These are phyloP conservation scores for Spilarctia lutea DNA, from an alignment of 2,888 invertebrate genomes.

Conservation along the genomic window DNA sequence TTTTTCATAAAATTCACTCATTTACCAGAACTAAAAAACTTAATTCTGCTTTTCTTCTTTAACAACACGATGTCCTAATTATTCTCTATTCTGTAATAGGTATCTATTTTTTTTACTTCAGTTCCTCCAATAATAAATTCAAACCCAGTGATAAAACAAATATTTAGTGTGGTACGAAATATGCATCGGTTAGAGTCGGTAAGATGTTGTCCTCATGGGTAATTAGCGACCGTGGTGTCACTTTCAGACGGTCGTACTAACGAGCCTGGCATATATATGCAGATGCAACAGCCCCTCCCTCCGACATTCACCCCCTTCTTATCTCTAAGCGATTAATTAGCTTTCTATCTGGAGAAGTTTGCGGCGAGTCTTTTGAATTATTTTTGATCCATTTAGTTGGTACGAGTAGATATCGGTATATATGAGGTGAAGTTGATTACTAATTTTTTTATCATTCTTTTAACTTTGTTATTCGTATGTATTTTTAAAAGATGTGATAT, in stretches of 20 bases:
- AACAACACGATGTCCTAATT: no score
- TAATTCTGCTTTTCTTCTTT: no score
- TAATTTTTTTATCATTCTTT: background rate
- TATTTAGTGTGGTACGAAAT: conserved; percentile 49
- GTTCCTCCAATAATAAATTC: background rate
- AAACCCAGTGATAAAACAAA: conserved; percentile 5
- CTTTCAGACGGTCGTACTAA: conserved; percentile 79
- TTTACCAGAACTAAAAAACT: no score
- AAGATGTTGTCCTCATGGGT: conserved; percentile 73
- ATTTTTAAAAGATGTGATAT: no score
- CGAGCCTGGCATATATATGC: conserved; percentile 60
- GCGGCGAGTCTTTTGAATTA: conserved; percentile 15
- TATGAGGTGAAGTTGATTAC: background rate
- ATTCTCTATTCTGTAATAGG: no score
- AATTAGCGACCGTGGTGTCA: conserved; percentile 82
- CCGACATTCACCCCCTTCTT: conserved; percentile 48
- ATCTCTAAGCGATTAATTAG: conserved; percentile 68
- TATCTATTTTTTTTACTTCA: background rate
- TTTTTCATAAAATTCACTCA: no score
- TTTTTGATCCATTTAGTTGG: conserved; percentile 3
- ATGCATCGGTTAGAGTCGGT: conserved; percentile 54
- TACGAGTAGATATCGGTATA: background rate
- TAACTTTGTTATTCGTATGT: background rate
- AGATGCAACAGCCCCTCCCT: conserved; percentile 57
- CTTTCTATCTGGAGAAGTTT: conserved; percentile 33